phyloP scores from a whole-genome alignment of 2,888 invertebrate species.

The Folsomia manolachei region DNA sequence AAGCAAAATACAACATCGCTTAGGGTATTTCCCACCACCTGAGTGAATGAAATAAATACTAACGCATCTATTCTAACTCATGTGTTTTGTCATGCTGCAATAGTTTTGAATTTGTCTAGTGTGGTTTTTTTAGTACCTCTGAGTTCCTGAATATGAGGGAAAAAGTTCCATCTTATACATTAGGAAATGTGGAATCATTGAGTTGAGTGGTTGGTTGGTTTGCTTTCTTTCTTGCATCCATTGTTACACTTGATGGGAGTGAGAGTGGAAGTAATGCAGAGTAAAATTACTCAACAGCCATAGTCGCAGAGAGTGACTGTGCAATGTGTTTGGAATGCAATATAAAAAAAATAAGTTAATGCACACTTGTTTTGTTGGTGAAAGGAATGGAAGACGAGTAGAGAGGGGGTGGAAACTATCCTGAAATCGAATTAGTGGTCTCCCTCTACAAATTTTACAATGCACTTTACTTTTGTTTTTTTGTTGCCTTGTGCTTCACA shows the following conservation, averaged over 20 bases:
- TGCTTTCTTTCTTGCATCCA: no score
- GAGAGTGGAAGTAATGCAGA: no score
- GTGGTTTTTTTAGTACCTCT: no score
- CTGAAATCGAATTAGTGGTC: slow-evolving; percentile 16
- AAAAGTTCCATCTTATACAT: neutral
- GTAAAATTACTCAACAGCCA: no score
- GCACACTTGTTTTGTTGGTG: neutral
- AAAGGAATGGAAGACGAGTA: neutral
- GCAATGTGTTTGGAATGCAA: neutral
- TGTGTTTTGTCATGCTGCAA: neutral
- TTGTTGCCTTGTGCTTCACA: slow-evolving; percentile 12
- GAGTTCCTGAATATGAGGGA: neutral
- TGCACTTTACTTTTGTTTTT: slow-evolving; percentile 11
- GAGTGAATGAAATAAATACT: neutral
- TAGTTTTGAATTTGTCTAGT: no score
- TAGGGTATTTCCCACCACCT: neutral
- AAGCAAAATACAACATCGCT: no score
- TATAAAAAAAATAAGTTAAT: neutral
- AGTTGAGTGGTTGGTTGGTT: neutral
- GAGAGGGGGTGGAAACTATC: neutral
- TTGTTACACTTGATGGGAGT: no score
- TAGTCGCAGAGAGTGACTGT: no score
- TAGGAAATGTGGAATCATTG: neutral
- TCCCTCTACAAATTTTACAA: slow-evolving; percentile 15
- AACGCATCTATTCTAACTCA: neutral